Conservation (phyloP, 2,113 vertebrate genomes). For the Girardinichthys multiradiatus region DNA sequence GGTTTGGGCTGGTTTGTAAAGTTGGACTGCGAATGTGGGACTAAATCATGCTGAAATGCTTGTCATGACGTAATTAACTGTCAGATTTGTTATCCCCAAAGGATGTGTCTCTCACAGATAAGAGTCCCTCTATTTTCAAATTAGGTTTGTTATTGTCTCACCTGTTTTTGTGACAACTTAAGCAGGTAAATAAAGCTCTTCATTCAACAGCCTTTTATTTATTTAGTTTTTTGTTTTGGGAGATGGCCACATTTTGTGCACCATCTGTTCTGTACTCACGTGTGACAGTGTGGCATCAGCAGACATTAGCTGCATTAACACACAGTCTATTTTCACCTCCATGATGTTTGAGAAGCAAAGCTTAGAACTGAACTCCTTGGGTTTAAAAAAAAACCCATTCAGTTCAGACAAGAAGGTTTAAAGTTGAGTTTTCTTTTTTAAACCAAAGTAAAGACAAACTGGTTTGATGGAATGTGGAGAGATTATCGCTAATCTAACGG, state of each 20-base stretch:
- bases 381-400: background rate
- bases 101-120: constrained; percentile 7
- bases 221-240: background rate
- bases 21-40: constrained; percentile 51
- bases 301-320: constrained; percentile 52
- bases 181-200: background rate
- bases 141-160: constrained; percentile 17
- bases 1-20: constrained; percentile 23
- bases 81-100: constrained; percentile 20
- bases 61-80: constrained; percentile 20
- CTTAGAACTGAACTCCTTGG: background rate
- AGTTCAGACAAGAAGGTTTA: background rate
- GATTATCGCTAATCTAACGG: constrained; percentile 13
- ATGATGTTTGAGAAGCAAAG: background rate
- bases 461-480: too few species aligned
- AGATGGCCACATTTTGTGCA: constrained; percentile 11
- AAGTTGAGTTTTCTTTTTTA: too few species aligned
- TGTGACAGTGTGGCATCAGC: constrained; percentile 25
- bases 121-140: constrained; percentile 1
- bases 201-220: constrained; percentile 23
- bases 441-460: too few species aligned
- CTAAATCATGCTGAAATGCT: constrained; percentile 44
- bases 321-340: constrained; percentile 32
- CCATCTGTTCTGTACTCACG: background rate
- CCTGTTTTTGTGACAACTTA: constrained; percentile 1